These are phyloP conservation scores for Maylandia zebra DNA, from an alignment of 2,113 vertebrate species.

Conservation along the genomic window DNA sequence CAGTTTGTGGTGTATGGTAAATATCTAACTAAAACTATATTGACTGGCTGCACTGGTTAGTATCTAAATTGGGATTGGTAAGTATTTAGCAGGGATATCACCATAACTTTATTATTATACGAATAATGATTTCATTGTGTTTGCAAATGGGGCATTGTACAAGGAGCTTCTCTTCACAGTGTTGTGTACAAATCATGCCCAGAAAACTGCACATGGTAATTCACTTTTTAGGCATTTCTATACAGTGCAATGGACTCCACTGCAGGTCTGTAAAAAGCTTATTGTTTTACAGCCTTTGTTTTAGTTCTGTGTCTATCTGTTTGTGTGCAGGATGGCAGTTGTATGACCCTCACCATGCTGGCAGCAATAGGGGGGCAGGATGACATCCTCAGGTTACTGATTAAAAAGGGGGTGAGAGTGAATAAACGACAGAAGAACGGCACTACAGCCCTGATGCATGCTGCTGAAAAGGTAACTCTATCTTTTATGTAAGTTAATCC, in stretches of 20 bases:
- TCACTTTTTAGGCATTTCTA: neutral
- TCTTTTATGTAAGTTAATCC: neutral
- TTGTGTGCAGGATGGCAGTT: constrained; percentile 81
- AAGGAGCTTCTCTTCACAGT: neutral
- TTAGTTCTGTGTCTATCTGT: neutral
- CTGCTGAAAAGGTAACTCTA: constrained; percentile 86
- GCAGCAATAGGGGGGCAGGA: constrained; percentile 93
- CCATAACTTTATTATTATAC: neutral
- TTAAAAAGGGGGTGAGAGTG: constrained; percentile 89
- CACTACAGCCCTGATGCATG: constrained; percentile 91
- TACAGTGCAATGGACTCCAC: neutral
- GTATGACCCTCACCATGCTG: constrained; percentile 93
- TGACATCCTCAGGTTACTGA: constrained; percentile 86
- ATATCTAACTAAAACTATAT: neutral
- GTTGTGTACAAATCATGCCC: neutral
- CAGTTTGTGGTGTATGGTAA: neutral
- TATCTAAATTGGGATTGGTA: neutral
- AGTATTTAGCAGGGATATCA: neutral
- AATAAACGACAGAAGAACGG: constrained; percentile 90
- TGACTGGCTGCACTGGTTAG: neutral
- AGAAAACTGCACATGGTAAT: neutral
- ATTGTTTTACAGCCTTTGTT: neutral
- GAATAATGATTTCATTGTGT: neutral
- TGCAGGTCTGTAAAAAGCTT: neutral
- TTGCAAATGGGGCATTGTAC: neutral